Conservation (phyloP, 2,888 invertebrate species). For the Conops quadrifasciatus region DNA sequence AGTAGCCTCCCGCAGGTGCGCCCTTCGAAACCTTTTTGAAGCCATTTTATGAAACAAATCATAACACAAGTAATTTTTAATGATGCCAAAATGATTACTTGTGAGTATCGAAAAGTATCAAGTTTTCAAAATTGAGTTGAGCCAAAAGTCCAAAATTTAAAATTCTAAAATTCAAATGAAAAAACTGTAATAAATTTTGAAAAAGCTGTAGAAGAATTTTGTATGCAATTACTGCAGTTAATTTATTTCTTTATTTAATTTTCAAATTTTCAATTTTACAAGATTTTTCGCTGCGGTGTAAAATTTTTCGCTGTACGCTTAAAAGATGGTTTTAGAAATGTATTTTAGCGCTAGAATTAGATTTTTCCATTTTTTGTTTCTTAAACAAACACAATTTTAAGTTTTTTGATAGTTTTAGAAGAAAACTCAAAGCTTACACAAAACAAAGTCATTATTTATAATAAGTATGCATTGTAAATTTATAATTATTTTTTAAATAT, state of each 20-base stretch:
- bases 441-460: neutral
- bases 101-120: too few relatives aligned
- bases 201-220: slow-evolving; percentile 24
- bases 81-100: neutral
- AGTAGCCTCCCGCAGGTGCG: neutral
- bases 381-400: slow-evolving; percentile 26
- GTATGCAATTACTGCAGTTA: slow-evolving; percentile 19
- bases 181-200: slow-evolving; percentile 21
- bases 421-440: neutral
- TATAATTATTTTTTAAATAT: slow-evolving; percentile 35
- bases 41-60: neutral
- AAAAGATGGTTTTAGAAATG: neutral
- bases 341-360: slow-evolving; percentile 14
- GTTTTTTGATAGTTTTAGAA: slow-evolving; percentile 5
- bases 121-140: neutral
- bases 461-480: neutral
- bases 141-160: neutral
- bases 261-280: slow-evolving; percentile 30
- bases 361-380: slow-evolving; percentile 10
- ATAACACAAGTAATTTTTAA: neutral
- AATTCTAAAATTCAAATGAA: slow-evolving; percentile 5
- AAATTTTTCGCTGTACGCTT: slow-evolving; percentile 20
- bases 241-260: slow-evolving; percentile 28
- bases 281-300: neutral
- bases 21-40: too few relatives aligned